phyloP scores from a whole-genome alignment of 2,113 vertebrate species.

The Acanthisitta chloris region DNA sequence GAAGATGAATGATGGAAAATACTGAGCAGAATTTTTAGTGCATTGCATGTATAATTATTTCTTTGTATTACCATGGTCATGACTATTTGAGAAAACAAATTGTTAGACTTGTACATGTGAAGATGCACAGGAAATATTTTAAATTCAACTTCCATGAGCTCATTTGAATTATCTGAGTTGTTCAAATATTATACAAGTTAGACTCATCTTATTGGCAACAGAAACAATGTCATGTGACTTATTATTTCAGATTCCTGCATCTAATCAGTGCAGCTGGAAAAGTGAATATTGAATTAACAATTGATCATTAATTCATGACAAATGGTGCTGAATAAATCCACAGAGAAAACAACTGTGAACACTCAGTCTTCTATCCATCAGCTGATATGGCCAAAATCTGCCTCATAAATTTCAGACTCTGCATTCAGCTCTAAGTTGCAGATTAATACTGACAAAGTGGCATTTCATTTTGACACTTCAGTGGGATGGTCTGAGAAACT shows the following conservation, averaged over 20 bases:
- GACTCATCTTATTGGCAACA: slow-evolving; percentile 52
- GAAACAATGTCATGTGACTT: slow-evolving; percentile 39
- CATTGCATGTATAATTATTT: not conserved
- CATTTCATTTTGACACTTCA: not conserved
- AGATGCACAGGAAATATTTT: not conserved
- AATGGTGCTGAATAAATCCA: slow-evolving; percentile 46
- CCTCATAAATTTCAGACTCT: slow-evolving; percentile 1
- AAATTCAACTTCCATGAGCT: slow-evolving; percentile 25
- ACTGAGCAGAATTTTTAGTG: not conserved
- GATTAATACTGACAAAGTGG: not conserved
- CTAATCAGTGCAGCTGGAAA: slow-evolving; percentile 59
- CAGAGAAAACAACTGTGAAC: slow-evolving; percentile 33
- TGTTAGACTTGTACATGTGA: not conserved
- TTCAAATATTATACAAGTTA: slow-evolving; percentile 52
- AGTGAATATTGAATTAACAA: slow-evolving; percentile 59
- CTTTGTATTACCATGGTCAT: not conserved
- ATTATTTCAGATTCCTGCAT: slow-evolving; percentile 38
- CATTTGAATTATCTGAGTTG: slow-evolving; percentile 14
- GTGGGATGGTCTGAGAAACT: not conserved
- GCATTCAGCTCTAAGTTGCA: not conserved
- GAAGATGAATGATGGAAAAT: not conserved
- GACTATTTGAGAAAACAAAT: slow-evolving; percentile 18
- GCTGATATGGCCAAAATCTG: slow-evolving; percentile 33
- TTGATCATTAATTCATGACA: slow-evolving; percentile 65
- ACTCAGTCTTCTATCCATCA: not conserved